Base-by-base conservation (phyloP, 1,140 invertebrate genomes). In the Diorhabda elongata region DNA sequence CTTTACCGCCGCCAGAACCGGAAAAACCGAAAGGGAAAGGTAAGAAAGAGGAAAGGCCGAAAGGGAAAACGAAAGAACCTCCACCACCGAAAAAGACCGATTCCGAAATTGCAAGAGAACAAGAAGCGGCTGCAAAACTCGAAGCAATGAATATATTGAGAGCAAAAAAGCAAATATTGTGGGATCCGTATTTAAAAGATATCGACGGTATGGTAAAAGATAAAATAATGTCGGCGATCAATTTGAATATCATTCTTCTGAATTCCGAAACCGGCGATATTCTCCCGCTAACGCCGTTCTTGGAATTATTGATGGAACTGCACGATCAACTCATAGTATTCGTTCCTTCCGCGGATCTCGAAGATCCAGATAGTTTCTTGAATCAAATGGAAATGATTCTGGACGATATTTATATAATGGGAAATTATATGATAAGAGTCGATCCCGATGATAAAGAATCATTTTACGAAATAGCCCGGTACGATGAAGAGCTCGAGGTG, bases 301-400 rank as follows among this genome's bases (percentile, higher is more conserved):
- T 88, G 73, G 87, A 91, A 78, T 84, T 91, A 42, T 80, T 85
- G 43, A 81, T 93, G 70, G 85, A 87, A 70, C 81, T 93, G 3
- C 82, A 86, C 60, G 84, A 87, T 41, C 85, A 86, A 0, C 81
- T 86, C 42, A 86, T 92, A 45, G 79, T 85, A 7, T 92, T 88
- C 73, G 77, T 83, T 11, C 89, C 90, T 0, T 86, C 85, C 4
- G 77, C 92, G 44, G 85, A 90, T 74, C 75, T 83, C 7, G 84
- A 85, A 9, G 83, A 86, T 45, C 81, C 86, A 2, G 76, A 80
- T 4, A 87, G 88, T 58, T 90, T 92, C 56, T 58, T 71, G 3
- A 63, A 59, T 43, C 61, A 69, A 44, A 68, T 74, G 11, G 68
- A 71, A 66, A 66, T 68, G 52, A 56, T 78, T 2, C 42, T 79